Evolutionary conservation across 2,797 vertebrate genomes (phyloP).

Genomic region (Trachurus trachurus): DNA sequence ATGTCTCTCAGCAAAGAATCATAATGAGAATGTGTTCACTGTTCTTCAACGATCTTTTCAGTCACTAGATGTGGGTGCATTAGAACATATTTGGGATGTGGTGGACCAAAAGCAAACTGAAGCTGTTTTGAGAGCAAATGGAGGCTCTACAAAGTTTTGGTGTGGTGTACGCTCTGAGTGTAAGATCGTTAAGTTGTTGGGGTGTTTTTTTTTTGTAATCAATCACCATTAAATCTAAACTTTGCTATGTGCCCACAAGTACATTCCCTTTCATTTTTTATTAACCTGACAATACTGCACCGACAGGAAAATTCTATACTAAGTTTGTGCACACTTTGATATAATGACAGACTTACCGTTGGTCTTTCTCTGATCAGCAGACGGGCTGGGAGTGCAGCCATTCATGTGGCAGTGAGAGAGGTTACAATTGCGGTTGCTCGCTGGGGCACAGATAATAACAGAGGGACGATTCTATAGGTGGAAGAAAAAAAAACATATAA

Average conservation of each 20-base stretch:
- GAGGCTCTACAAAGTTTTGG: no score
- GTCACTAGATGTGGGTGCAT: no score
- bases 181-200: no score
- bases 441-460: conserved; percentile 97
- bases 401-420: conserved; percentile 95
- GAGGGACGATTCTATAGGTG: conserved; percentile 94
- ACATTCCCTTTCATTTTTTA: not conserved
- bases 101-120: no score
- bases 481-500: not conserved
- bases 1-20: no score
- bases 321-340: not conserved
- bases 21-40: no score
- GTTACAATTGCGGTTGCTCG: conserved; percentile 93
- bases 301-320: not conserved
- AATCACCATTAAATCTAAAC: not conserved
- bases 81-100: no score
- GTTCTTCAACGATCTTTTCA: no score
- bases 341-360: conserved; percentile 71
- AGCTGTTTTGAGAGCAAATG: no score
- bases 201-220: not conserved
- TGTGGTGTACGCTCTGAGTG: no score
- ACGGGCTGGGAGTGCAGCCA: conserved; percentile 85
- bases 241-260: not conserved
- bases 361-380: conserved; percentile 86
- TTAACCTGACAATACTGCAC: not conserved